A percentile compares a stretch with the other conserved stretches of the same genome.
These are phyloP conservation scores for Ceratoteleas bidentatus DNA, from an alignment of 1,140 invertebrate species.

Conservation along the genomic window DNA sequence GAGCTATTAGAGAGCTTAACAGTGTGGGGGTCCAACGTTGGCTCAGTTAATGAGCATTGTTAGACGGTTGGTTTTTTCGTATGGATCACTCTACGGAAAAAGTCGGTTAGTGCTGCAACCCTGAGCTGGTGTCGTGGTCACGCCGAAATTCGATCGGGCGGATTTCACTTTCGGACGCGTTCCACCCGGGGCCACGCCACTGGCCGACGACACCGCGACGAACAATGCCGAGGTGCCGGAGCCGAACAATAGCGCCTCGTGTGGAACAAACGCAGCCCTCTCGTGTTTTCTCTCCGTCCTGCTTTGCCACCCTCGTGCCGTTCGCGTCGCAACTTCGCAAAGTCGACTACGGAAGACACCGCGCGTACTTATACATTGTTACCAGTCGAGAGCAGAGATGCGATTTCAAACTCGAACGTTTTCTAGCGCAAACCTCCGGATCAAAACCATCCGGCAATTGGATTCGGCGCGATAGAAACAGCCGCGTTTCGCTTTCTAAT, in stretches of 20 bases:
- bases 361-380: slow-evolving; percentile 45
- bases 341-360: slow-evolving; percentile 34
- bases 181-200: slow-evolving; percentile 19
- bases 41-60: too few relatives aligned
- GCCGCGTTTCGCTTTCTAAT: slow-evolving; percentile 59
- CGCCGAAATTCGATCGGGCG: slow-evolving; percentile 47
- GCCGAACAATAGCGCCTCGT: slow-evolving; percentile 78
- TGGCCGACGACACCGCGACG: slow-evolving; percentile 73
- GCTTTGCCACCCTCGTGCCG: slow-evolving; percentile 40
- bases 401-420: slow-evolving; percentile 47
- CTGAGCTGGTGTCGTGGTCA: not conserved
- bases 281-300: slow-evolving; percentile 50
- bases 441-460: slow-evolving; percentile 45
- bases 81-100: not conserved
- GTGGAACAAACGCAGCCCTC: slow-evolving; percentile 79
- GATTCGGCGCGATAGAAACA: slow-evolving; percentile 44
- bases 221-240: slow-evolving; percentile 77
- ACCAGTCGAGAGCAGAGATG: slow-evolving; percentile 33
- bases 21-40: too few relatives aligned
- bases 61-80: too few relatives aligned
- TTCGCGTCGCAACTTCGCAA: slow-evolving; percentile 40
- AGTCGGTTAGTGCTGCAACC: slow-evolving; percentile 45
- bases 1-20: too few relatives aligned
- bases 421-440: slow-evolving; percentile 29
- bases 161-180: slow-evolving; percentile 55